A percentile compares a stretch with the other conserved stretches of the same genome.
Evolutionary conservation across 2,797 vertebrate genomes (phyloP).

Genomic region (Sebastes cheni): DNA sequence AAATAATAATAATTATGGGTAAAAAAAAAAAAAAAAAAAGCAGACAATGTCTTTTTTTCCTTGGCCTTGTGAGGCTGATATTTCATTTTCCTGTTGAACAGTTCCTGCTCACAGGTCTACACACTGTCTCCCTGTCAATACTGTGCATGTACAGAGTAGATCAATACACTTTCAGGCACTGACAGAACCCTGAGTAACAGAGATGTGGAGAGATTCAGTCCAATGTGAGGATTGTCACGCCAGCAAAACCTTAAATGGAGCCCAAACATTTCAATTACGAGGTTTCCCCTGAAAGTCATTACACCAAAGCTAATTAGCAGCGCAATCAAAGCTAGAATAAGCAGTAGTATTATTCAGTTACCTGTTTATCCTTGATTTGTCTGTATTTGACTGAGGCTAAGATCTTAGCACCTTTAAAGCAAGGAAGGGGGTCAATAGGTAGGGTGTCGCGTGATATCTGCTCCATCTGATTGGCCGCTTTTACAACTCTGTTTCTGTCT

Average conservation of each 20-base stretch:
- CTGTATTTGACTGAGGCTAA: conserved; percentile 1
- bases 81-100: conserved; percentile 28
- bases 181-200: conserved; percentile 13
- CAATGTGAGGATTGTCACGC: conserved; percentile 8
- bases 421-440: conserved; percentile 48
- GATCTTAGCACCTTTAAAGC: conserved; percentile 45
- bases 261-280: conserved; percentile 41
- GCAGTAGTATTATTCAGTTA: conserved; percentile 8
- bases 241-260: conserved; percentile 13
- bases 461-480: conserved; percentile 69
- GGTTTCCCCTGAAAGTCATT: conserved; percentile 47
- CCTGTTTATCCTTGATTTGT: conserved; percentile 50
- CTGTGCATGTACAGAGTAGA: conserved; percentile 33
- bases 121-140: conserved; percentile 46
- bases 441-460: conserved; percentile 51
- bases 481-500: conserved; percentile 62
- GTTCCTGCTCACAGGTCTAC: conserved; percentile 32
- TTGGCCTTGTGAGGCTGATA: conserved; percentile 7
- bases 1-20: neutral
- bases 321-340: conserved; percentile 32
- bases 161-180: conserved; percentile 39
- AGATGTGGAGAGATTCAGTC: conserved; percentile 32
- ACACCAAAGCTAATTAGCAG: conserved; percentile 59
- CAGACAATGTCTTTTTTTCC: neutral
- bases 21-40: neutral